These are phyloP conservation scores for Rhynchotus rufescens DNA, from an alignment of 2,797 vertebrate species.

Conservation along the genomic window DNA sequence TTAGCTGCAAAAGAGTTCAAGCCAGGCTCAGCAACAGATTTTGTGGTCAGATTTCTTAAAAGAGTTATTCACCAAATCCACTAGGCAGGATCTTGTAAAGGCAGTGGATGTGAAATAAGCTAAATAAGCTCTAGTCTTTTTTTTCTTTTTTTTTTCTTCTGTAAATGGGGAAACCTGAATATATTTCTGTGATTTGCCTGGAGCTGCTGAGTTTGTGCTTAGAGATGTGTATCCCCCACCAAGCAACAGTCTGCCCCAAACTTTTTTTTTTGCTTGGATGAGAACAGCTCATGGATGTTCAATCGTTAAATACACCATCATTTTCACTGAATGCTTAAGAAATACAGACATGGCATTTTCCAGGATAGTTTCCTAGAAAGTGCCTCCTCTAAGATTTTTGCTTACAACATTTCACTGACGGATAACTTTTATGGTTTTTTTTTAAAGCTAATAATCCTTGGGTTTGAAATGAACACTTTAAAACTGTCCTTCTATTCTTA, in stretches of 20 bases:
- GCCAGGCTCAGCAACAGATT: not conserved
- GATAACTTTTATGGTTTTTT: not conserved
- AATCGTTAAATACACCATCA: not conserved
- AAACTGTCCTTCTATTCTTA: not conserved
- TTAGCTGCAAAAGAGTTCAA: not conserved
- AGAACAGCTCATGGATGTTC: not conserved
- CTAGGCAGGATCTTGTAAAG: not conserved
- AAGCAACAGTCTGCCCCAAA: not conserved
- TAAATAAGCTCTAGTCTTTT: not conserved
- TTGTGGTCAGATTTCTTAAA: not conserved
- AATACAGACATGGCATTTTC: not conserved
- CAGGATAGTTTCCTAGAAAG: constrained; percentile 36
- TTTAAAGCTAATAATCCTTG: not conserved
- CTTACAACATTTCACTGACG: not conserved
- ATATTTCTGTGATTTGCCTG: not conserved
- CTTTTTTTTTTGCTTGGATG: not conserved
- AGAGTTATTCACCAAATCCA: not conserved
- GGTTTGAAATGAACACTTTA: not conserved
- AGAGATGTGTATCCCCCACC: not conserved
- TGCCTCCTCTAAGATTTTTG: not conserved
- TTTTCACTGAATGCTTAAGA: not conserved
- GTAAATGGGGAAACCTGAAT: not conserved
- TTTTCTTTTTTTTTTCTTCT: not conserved
- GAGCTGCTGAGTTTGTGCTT: not conserved
- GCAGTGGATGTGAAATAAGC: not conserved